A percentile compares a stretch with the other conserved stretches of the same genome.
Evolutionary conservation across 2,888 invertebrate species (phyloP).

Genomic region (Teleogryllus oceanicus): DNA sequence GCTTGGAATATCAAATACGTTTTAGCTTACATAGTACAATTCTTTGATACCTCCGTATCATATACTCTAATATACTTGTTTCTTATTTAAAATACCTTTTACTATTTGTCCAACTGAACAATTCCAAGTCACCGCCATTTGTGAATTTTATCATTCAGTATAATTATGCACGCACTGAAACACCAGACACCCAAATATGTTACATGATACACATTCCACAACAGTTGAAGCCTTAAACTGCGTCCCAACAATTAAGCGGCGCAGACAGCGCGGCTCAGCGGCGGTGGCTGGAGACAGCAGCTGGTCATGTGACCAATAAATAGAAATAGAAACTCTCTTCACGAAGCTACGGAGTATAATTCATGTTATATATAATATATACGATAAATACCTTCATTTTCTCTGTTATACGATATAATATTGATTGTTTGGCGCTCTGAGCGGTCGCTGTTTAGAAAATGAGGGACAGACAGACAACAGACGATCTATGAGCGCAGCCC

Average conservation of each 20-base stretch:
- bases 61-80: slow-evolving; percentile 7
- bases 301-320: neutral
- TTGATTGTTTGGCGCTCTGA: slow-evolving; percentile 2
- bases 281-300: neutral
- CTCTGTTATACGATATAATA: slow-evolving; percentile 18
- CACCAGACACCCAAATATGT: neutral
- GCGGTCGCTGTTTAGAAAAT: slow-evolving; percentile 1
- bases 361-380: slow-evolving; percentile 9
- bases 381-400: neutral
- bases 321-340: too few species aligned
- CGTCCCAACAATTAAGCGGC: neutral
- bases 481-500: neutral
- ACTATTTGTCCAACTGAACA: neutral
- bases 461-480: neutral
- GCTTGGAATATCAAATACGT: too few species aligned
- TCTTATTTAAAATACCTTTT: slow-evolving; percentile 6
- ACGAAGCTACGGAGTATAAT: neutral
- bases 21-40: slow-evolving; percentile 2
- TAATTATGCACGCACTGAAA: neutral
- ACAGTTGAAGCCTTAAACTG: neutral
- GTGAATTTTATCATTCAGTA: neutral
- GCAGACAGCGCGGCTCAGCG: neutral
- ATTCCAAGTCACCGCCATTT: neutral
- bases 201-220: neutral
- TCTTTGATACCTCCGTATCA: neutral